Conservation (phyloP, 2,113 vertebrate genomes). For the Lasiurus borealis region DNA sequence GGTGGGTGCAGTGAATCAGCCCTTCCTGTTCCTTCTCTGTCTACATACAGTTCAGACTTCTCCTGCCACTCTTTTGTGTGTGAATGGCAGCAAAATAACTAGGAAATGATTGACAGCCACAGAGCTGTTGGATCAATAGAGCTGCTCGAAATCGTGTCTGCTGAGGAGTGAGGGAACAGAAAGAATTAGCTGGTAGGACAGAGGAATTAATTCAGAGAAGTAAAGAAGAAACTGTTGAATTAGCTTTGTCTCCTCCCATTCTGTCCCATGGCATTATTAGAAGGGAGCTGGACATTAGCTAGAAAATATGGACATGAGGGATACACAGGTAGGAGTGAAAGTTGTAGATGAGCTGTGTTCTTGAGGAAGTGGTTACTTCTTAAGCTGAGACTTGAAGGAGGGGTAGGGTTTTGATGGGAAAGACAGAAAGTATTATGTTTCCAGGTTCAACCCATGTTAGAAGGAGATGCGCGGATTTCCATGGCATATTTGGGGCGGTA, state of each 20-base stretch:
- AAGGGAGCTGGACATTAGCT: constrained; percentile 25
- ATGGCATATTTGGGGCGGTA: neutral
- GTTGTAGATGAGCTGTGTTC: neutral
- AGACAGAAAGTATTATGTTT: neutral
- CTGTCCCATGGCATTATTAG: constrained; percentile 7
- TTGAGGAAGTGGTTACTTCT: constrained; percentile 31
- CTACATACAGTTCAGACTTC: constrained; percentile 66
- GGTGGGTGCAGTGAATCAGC: constrained; percentile 71
- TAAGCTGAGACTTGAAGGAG: neutral
- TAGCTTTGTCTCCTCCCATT: constrained; percentile 21
- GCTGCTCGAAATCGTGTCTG: constrained; percentile 84
- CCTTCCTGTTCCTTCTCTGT: constrained; percentile 65
- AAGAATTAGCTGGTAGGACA: constrained; percentile 70
- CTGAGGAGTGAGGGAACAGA: constrained; percentile 81
- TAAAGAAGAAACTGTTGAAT: constrained; percentile 54
- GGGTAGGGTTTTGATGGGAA: neutral
- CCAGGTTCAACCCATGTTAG: neutral
- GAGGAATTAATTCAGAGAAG: constrained; percentile 79
- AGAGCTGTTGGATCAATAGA: constrained; percentile 86
- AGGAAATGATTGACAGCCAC: constrained; percentile 83
- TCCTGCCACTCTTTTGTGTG: constrained; percentile 75
- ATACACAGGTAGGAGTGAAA: constrained; percentile 25
- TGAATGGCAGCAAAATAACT: constrained; percentile 82
- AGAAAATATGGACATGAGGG: neutral
- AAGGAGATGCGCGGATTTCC: neutral